phyloP scores from a whole-genome alignment of 2,888 invertebrate genomes.

The Tachina fera region DNA sequence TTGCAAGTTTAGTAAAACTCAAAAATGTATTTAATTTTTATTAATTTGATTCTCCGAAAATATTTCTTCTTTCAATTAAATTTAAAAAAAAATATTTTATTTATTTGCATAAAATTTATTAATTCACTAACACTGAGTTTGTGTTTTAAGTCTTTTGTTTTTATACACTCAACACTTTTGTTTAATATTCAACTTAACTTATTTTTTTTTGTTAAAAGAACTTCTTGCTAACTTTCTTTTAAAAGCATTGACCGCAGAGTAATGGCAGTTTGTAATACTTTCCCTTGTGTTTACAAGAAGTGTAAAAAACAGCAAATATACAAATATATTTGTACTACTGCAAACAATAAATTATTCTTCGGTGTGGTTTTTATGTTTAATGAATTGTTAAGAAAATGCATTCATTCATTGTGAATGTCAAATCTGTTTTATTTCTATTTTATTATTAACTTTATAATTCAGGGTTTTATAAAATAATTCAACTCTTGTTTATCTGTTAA shows the following conservation, averaged over 20 bases:
- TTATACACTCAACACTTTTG: not conserved
- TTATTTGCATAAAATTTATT: not conserved
- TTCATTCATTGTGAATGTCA: slow-evolving; percentile 40
- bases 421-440: slow-evolving; percentile 41
- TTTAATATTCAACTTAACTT: not conserved
- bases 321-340: not conserved
- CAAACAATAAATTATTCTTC: slow-evolving; percentile 42
- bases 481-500: slow-evolving; percentile 37
- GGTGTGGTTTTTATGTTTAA: slow-evolving; percentile 7
- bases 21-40: slow-evolving; percentile 19
- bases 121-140: slow-evolving; percentile 65
- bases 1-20: slow-evolving; percentile 25
- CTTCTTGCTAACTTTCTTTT: slow-evolving; percentile 60
- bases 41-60: not conserved
- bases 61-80: too few relatives aligned
- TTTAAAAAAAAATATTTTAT: too few relatives aligned
- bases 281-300: slow-evolving; percentile 54
- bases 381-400: slow-evolving; percentile 35
- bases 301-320: slow-evolving; percentile 5
- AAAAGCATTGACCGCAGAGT: slow-evolving; percentile 13
- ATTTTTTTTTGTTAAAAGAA: slow-evolving; percentile 5
- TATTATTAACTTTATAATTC: not conserved
- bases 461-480: slow-evolving; percentile 16
- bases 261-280: slow-evolving; percentile 68
- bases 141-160: slow-evolving; percentile 76